Evolutionary conservation across 1,140 invertebrate genomes (phyloP).

Genomic region (Meloidogyne chitwoodi): DNA sequence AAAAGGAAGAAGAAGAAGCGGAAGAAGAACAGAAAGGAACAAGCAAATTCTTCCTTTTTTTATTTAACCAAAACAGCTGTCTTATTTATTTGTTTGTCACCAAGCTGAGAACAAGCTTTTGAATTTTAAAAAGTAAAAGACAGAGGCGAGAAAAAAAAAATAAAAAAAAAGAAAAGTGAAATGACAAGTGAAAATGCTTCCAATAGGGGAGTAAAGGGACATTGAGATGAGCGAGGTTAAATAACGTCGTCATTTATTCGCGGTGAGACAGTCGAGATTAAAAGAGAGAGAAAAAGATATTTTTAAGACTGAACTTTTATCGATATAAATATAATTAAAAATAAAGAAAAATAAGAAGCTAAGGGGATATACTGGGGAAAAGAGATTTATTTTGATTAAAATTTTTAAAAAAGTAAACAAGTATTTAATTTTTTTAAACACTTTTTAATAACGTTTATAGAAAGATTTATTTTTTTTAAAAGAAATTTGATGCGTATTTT

Average conservation of each 20-base stretch:
- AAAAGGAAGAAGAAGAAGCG: not conserved
- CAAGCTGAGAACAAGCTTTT: not conserved
- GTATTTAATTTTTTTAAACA: too few species aligned
- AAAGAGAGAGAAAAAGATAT: not conserved
- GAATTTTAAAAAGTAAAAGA: not conserved
- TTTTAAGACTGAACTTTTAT: not conserved
- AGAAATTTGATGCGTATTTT: too few species aligned
- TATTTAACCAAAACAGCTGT: not conserved
- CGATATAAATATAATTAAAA: not conserved
- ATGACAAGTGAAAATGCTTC: not conserved
- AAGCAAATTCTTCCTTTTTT: not conserved
- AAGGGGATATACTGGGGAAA: not conserved
- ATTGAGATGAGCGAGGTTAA: not conserved
- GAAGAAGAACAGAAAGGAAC: not conserved
- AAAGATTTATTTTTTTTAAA: too few species aligned
- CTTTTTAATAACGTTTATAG: too few species aligned
- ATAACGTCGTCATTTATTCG: not conserved
- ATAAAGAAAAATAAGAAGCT: not conserved
- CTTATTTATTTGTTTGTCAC: not conserved
- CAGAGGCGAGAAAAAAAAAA: not conserved
- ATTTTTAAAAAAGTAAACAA: not conserved
- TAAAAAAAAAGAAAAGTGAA: not conserved
- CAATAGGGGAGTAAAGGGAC: not conserved
- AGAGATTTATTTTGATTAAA: not conserved
- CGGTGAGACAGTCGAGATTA: not conserved